Base-by-base conservation (phyloP, 2,113 vertebrate genomes). In the Diadophis punctatus region DNA sequence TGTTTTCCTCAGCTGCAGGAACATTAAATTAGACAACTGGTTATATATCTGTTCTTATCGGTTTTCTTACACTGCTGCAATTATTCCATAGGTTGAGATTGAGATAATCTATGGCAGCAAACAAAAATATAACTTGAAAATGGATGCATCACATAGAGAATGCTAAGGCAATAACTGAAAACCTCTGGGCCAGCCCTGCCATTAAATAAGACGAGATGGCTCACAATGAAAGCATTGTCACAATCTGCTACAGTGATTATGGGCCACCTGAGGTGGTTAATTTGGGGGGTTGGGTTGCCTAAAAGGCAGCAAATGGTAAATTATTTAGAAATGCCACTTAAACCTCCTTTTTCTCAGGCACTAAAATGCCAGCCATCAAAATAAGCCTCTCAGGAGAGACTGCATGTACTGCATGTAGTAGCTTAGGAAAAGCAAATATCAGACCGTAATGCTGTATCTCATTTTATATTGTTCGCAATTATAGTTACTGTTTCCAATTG, bases 401-500 rank as follows among this genome's bases (percentile, higher is more conserved):
- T 85, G 39, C 14, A 27, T 58, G 14, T 84, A 85, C 68, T 89
- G 43, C 30, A 49, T 85, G 12, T 39, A 52, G 7, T 16, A 6
- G 4, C 91, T 84, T 55, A 91, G 16, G 46, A 58, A 93, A 90
- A 84, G 20, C 4, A 93, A 43, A 91, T 86, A 80, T 56, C 90
- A 0, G 23, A 2, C 11, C 60, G 93, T 84, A 52, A 23, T 87
- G 93, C 88, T n/a, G 3, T 55, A 48, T 0, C 84, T 56, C 25
- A 63, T 30, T 56, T 87, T 88, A 7, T 0, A n/a, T 87, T 27
- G 46, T 86, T 88, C 1, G 43, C 20, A 93, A 52, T 68, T 91
- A 63, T 68, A 80, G n/a, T 93, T 95, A 87, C 88, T n/a, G 48
- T 16, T 95, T 94, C 10, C 30, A 93, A 80, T 92, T 92, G 1